phyloP scores from a whole-genome alignment of 2,797 vertebrate species.

The Botia kubotai region DNA sequence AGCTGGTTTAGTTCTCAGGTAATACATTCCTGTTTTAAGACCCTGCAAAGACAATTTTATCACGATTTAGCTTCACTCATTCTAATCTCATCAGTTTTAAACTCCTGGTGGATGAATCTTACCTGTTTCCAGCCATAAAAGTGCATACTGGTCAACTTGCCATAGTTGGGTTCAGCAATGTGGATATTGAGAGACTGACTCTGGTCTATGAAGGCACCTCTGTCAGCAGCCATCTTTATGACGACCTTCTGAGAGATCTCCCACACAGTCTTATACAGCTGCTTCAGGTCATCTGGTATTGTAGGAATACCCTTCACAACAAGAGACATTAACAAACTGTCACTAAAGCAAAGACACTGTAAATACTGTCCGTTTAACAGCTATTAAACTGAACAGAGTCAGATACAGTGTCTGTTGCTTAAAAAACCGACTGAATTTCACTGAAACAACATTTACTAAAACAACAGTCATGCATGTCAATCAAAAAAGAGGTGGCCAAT shows the following conservation, averaged over 20 bases:
- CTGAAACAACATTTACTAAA: background rate
- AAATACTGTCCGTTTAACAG: too few species aligned
- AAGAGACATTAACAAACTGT: background rate
- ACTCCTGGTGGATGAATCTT: slow-evolving; percentile 9
- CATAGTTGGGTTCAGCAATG: slow-evolving; percentile 96
- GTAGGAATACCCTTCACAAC: slow-evolving; percentile 80
- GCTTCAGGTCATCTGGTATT: slow-evolving; percentile 90
- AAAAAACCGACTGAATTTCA: background rate
- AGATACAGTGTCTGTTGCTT: too few species aligned
- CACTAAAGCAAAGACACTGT: too few species aligned
- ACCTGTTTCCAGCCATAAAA: slow-evolving; percentile 98
- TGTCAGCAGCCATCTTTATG: slow-evolving; percentile 95
- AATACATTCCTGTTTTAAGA: slow-evolving; percentile 98
- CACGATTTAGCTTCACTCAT: background rate
- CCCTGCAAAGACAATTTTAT: slow-evolving; percentile 76
- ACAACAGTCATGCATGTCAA: background rate
- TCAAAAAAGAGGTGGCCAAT: too few species aligned
- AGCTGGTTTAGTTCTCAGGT: slow-evolving; percentile 92
- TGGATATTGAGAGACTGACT: slow-evolving; percentile 99
- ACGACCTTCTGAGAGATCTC: slow-evolving; percentile 96
- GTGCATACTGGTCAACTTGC: slow-evolving; percentile 99
- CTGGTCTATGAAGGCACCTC: slow-evolving; percentile 96
- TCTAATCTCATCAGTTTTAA: background rate
- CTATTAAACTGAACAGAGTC: too few species aligned
- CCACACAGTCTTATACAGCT: slow-evolving; percentile 98